These are phyloP conservation scores for Nyctibius bracteatus DNA, from an alignment of 2,113 vertebrate genomes.

Conservation along the genomic window DNA sequence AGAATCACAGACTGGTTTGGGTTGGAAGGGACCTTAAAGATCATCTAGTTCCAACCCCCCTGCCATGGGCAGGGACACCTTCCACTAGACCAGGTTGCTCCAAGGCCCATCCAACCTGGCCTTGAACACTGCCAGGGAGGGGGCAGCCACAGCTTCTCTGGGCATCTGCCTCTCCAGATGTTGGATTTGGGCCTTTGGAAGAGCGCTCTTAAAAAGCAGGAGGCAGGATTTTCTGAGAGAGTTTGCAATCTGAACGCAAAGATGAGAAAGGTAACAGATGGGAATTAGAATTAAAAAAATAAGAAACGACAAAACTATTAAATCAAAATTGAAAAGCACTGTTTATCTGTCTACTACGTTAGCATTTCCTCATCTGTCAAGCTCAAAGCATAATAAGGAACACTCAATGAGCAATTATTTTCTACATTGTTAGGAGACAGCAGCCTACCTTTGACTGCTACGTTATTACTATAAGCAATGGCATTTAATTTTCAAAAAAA, in stretches of 20 bases:
- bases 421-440: not conserved
- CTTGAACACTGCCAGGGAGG: not conserved
- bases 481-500: not conserved
- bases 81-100: too few species aligned
- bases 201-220: not conserved
- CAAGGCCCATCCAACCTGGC: not conserved
- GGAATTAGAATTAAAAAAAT: not conserved
- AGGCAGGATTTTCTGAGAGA: not conserved
- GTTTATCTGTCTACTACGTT: not conserved
- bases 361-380: constrained; percentile 2
- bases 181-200: not conserved
- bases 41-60: rapidly evolving
- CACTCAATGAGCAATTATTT: not conserved
- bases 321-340: constrained; percentile 21
- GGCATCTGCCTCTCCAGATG: not conserved
- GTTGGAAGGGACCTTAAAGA: not conserved
- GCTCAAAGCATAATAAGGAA: not conserved
- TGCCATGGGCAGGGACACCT: too few species aligned
- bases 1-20: not conserved
- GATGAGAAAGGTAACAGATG: not conserved
- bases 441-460: not conserved
- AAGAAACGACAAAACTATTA: not conserved
- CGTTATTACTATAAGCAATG: not conserved
- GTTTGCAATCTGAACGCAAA: not conserved
- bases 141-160: not conserved